Percentiles rank a stretch among this genome's conserved stretches.
These are phyloP conservation scores for Cladopsammia gracilis DNA, from an alignment of 64 coral and sea anemone species.

Conservation along the genomic window DNA sequence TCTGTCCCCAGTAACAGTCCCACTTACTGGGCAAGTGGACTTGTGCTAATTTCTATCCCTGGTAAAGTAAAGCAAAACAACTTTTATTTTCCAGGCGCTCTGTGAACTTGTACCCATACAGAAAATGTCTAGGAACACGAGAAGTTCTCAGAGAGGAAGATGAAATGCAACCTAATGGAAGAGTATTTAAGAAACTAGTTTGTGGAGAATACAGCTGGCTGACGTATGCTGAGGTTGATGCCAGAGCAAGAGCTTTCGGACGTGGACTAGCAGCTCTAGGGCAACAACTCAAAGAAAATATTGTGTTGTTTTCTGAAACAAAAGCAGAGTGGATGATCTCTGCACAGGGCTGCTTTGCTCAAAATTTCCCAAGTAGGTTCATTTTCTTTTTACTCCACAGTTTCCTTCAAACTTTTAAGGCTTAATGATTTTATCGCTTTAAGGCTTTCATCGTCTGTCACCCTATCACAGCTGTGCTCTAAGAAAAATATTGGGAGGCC, in stretches of 20 bases:
- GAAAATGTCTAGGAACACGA: slow-evolving; percentile 97
- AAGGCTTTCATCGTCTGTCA: too few relatives aligned
- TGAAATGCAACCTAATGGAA: slow-evolving; percentile 89
- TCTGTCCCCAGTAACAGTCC: too few relatives aligned
- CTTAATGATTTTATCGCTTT: too few relatives aligned
- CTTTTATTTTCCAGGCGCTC: slow-evolving; percentile 68
- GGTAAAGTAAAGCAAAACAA: neutral
- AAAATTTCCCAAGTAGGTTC: slow-evolving; percentile 88
- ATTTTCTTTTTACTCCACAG: too few relatives aligned
- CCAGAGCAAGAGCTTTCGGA: slow-evolving; percentile 82
- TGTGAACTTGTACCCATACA: slow-evolving; percentile 81
- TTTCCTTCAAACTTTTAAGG: too few relatives aligned
- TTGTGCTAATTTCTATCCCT: too few relatives aligned
- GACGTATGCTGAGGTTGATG: slow-evolving; percentile 87
- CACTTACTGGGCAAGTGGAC: too few relatives aligned
- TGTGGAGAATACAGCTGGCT: slow-evolving; percentile 96
- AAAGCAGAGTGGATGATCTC: slow-evolving; percentile 96
- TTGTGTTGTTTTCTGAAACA: slow-evolving; percentile 92
- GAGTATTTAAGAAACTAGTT: slow-evolving; percentile 95
- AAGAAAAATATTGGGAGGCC: too few relatives aligned
- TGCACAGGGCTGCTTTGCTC: slow-evolving; percentile 84
- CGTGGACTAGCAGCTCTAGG: slow-evolving; percentile 89
- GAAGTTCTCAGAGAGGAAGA: slow-evolving; percentile 86
- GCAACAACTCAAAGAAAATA: slow-evolving; percentile 84
- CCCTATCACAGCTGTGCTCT: too few relatives aligned